Conservation (phyloP, 2,888 invertebrate species). For the Scrobipalpa costella region DNA sequence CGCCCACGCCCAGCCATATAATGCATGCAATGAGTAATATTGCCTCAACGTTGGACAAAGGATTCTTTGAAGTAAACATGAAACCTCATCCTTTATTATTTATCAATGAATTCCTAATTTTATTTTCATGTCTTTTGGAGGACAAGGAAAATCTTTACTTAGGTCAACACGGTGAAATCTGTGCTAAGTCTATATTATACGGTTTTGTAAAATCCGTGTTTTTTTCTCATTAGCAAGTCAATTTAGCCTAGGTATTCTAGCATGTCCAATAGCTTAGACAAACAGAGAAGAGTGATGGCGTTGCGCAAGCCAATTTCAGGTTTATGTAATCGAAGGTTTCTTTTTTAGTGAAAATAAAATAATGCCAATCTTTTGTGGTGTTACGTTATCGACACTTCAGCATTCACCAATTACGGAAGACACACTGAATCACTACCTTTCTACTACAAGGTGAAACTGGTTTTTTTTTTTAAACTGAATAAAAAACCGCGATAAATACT, state of each 20-base stretch:
- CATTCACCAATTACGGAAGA: slow-evolving; percentile 3
- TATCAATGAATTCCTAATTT: background rate
- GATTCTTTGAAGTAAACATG: slow-evolving; percentile 6
- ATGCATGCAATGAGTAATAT: background rate
- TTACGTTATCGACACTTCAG: background rate
- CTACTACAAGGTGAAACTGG: background rate
- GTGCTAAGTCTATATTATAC: background rate
- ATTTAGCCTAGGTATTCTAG: slow-evolving; percentile 34
- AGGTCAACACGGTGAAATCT: background rate
- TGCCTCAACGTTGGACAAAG: slow-evolving; percentile 9
- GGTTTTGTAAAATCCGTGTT: slow-evolving; percentile 2
- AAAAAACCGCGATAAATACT: no score
- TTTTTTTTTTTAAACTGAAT: no score
- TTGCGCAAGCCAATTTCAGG: slow-evolving; percentile 37
- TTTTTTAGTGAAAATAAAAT: slow-evolving; percentile 17
- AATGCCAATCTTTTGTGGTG: background rate
- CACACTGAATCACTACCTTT: background rate
- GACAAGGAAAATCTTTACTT: background rate
- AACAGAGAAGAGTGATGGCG: slow-evolving; percentile 40
- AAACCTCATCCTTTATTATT: background rate
- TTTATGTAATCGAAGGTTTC: slow-evolving; percentile 40
- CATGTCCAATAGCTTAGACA: slow-evolving; percentile 44
- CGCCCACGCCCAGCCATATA: slow-evolving; percentile 17
- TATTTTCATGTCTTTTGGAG: background rate
- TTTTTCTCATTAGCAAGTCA: background rate